Percentiles rank a stretch among this genome's conserved stretches.
These are phyloP conservation scores for Galendromus occidentalis DNA, from an alignment of 1,140 invertebrate genomes.

Conservation along the genomic window DNA sequence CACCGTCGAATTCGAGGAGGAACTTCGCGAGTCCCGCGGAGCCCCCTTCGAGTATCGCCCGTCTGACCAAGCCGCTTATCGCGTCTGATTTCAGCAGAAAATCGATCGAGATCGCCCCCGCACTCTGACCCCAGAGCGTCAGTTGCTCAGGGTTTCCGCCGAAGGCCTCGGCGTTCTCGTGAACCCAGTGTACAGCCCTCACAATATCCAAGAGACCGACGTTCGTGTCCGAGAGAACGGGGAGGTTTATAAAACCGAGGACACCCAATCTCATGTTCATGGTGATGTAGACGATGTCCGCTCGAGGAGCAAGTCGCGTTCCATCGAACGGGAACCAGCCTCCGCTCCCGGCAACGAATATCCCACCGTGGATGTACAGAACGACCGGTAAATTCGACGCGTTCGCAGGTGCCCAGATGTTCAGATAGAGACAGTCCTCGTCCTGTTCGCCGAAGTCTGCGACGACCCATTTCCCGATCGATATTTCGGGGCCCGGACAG, in stretches of 20 bases:
- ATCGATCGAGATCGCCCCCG: neutral
- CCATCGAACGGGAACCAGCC: slow-evolving; percentile 17
- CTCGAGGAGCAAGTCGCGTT: slow-evolving; percentile 28
- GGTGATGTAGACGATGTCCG: slow-evolving; percentile 33
- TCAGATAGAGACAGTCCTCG: slow-evolving; percentile 12
- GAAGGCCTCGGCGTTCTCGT: slow-evolving; percentile 33
- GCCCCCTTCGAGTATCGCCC: slow-evolving; percentile 1
- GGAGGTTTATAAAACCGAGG: slow-evolving; percentile 33
- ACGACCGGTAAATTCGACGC: neutral
- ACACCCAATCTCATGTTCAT: slow-evolving; percentile 33
- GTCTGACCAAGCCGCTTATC: neutral
- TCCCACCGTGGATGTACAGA: neutral
- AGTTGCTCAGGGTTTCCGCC: slow-evolving; percentile 28
- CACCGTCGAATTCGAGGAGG: neutral
- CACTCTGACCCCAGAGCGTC: neutral
- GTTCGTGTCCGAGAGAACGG: slow-evolving; percentile 32
- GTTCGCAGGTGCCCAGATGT: slow-evolving; percentile 7
- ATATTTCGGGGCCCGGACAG: slow-evolving; percentile 13
- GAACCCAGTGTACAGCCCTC: slow-evolving; percentile 30
- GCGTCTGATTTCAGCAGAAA: neutral
- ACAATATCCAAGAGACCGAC: slow-evolving; percentile 33
- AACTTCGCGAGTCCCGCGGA: neutral
- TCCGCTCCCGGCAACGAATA: slow-evolving; percentile 24
- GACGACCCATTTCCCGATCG: neutral
- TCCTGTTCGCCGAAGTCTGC: neutral